Base-by-base conservation (phyloP, 2,113 vertebrate species). In the Perognathus longimembris region DNA sequence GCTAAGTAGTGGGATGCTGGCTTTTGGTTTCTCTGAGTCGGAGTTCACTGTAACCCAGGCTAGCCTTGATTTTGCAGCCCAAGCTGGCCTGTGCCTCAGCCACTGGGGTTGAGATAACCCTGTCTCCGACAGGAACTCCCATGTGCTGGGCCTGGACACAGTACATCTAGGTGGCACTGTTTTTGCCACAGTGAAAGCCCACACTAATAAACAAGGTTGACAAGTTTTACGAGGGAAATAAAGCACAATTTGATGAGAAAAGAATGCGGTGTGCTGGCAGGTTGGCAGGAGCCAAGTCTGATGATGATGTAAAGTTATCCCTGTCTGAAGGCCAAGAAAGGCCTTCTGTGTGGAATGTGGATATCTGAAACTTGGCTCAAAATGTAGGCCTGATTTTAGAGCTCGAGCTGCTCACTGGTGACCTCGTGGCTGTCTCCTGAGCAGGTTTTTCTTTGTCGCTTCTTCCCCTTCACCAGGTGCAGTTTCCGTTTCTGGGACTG, bases 231-330 rank as follows among this genome's bases (percentile, higher is more conserved):
- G 1, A 77, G 22, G 64, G 30, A 71, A 80, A 3, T n/a, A 32
- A 74, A 63, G 77, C 2, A 20, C 50, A 22, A 2, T 40, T 67
- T 32, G 50, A 21, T 34, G 18, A 80, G 82, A 14, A 71, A 45
- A n/a, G 18, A 38, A 20, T 28, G 24, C 15, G 22, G 8, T 57
- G 64, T n/a, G 22, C 69, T 26, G 84, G 75, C 26, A 9, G 22
- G 5, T 9, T 9, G 28, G 15, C 14, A 30, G 36, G 75, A 75
- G 77, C 90, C 61, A 94, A 95, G 57, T 63, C 32, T 2, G 0
- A n/a, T 90, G 96, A 96, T 96, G 94, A 95, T 91, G 24, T 22
- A 7, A 87, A 93, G 95, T 96, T 97, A 93, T 96, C 96, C 81
- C 70, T 95, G 32, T 67, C 90, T 91, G 85, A 96, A 96, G 93